Evolutionary conservation across 2,113 vertebrate species (phyloP), one percentile per base, ranked within the genome.

Genomic region (Oostethus manadensis): DNA sequence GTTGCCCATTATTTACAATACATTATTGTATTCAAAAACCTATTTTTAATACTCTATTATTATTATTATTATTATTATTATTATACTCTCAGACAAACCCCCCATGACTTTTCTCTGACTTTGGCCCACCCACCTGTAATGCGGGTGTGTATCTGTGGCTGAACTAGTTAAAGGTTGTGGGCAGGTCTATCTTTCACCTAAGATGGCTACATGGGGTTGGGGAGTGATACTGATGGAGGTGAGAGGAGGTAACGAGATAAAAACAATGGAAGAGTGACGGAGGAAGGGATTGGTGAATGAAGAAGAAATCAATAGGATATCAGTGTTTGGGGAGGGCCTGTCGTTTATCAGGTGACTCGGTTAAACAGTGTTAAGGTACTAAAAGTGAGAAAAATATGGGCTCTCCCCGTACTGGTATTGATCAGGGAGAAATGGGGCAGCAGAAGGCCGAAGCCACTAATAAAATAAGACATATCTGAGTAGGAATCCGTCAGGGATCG

Each of bases 391-490:
- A 97, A 91, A 97, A 95, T 96, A 97, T 90, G 91, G 93, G 90
- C 92, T 90, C 89, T 90, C 90, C 76, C 60, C 71, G 74, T 78
- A 74, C 87, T 79, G 84, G 90, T 94, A 98, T 97, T 95, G 96
- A 98, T 98, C 96, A 98, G 92, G 90, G 88, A 81, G 88, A 84
- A 89, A 89, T 93, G 89, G 91, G 93, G 89, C 90, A 80, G 83
- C 84, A 91, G 94, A 98, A 98, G 96, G 96, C 93, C 92, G 92
- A 97, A 94, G 90, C 91, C 94, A 98, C 95, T 97, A 97, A 98
- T 98, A 98, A 98, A 98, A 94, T 94, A 93, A 97, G 94, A 97
- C 85, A 3, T 92, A 94, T 90, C 92, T 92, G 90, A 92, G 89
- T 82, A 85, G 73, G 86, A 90, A 91, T 92, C 88, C 86, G 88